Percentiles rank a stretch among this genome's conserved stretches.
phyloP scores from a whole-genome alignment of 2,888 invertebrate species.

The Macaria notata region DNA sequence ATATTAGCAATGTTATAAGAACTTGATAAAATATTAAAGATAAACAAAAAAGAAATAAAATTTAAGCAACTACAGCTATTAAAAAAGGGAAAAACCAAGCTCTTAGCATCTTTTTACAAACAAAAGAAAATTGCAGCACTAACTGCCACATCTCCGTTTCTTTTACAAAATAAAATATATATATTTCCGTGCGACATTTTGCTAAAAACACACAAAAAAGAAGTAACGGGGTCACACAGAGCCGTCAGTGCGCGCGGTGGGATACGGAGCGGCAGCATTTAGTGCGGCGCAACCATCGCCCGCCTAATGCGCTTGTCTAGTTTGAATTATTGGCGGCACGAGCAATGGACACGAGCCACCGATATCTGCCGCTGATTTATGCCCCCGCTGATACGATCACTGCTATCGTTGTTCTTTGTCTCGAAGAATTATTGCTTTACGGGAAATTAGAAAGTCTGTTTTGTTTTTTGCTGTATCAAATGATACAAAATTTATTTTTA shows the following conservation, averaged over 20 bases:
- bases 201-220: too few species aligned
- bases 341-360: slow-evolving; percentile 40
- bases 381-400: slow-evolving; percentile 31
- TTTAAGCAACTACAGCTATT: too few species aligned
- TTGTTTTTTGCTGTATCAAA: not conserved
- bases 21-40: too few species aligned
- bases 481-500: too few species aligned
- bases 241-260: not conserved
- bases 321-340: slow-evolving; percentile 39
- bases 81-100: too few species aligned
- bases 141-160: too few species aligned
- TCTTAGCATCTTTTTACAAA: too few species aligned
- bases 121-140: too few species aligned
- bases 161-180: too few species aligned
- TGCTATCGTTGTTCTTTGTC: slow-evolving; percentile 23
- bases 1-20: too few species aligned
- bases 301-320: slow-evolving; percentile 39
- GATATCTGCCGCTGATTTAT: slow-evolving; percentile 42
- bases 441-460: slow-evolving; percentile 1
- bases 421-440: slow-evolving; percentile 11
- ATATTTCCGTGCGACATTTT: too few species aligned
- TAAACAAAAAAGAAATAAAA: too few species aligned
- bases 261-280: slow-evolving; percentile 17
- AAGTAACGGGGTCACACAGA: slow-evolving; percentile 14
- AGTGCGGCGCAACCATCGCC: slow-evolving; percentile 26